Percentiles rank a stretch among this genome's conserved stretches.
Evolutionary conservation across 2,797 vertebrate species (phyloP).

Genomic region (Pterois miles): DNA sequence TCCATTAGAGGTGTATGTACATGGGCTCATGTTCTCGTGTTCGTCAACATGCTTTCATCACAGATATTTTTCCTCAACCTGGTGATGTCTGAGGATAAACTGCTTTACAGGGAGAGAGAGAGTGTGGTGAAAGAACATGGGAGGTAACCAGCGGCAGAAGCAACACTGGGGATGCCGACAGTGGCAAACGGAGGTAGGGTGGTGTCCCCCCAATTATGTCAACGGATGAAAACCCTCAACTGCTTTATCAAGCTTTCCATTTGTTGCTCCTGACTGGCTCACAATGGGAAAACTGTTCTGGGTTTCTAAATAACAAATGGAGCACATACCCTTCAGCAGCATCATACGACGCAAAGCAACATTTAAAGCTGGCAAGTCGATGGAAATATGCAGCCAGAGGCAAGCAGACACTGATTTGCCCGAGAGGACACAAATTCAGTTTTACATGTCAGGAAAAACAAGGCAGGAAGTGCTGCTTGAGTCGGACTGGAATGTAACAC

Average conservation of each 20-base stretch:
- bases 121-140: not conserved
- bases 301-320: not conserved
- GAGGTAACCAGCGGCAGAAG: not conserved
- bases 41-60: slow-evolving; percentile 49
- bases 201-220: not conserved
- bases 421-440: not conserved
- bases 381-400: not conserved
- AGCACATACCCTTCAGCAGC: not conserved
- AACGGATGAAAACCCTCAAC: not conserved
- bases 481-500: not conserved
- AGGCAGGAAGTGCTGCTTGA: not conserved
- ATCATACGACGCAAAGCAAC: not conserved
- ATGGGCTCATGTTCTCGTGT: slow-evolving; percentile 9
- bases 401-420: not conserved
- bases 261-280: slow-evolving; percentile 1
- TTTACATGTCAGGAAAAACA: not conserved
- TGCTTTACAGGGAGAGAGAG: slow-evolving; percentile 26
- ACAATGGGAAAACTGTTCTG: not conserved
- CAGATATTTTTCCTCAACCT: slow-evolving; percentile 36
- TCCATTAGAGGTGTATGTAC: slow-evolving; percentile 33
- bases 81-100: slow-evolving; percentile 33
- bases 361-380: not conserved
- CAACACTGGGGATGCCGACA: slow-evolving; percentile 7
- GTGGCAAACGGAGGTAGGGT: not conserved
- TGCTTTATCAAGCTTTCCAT: not conserved